phyloP scores from a whole-genome alignment of 1,140 invertebrate species.

The Brachionus koreanus region DNA sequence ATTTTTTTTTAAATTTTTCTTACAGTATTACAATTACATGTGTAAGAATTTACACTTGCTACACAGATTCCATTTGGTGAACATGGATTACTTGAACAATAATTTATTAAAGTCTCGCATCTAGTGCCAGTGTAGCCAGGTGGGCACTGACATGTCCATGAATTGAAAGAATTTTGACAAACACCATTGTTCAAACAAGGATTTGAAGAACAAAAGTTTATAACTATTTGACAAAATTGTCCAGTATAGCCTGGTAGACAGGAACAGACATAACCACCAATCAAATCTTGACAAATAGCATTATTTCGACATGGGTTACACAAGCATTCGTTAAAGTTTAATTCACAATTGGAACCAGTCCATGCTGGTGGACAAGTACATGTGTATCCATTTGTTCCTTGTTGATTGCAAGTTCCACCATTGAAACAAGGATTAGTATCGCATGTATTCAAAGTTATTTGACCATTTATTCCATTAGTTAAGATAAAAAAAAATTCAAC shows the following conservation, averaged over 20 bases:
- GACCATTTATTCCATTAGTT: conserved; percentile 78
- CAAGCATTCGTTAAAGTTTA: neutral
- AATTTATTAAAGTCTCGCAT: conserved; percentile 43
- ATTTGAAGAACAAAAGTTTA: conserved; percentile 36
- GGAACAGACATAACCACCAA: neutral
- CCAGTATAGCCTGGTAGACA: conserved; percentile 42
- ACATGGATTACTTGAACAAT: conserved; percentile 35
- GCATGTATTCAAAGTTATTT: conserved; percentile 73
- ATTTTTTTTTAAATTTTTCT: neutral
- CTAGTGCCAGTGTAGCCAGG: conserved; percentile 73
- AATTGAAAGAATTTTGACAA: conserved; percentile 59
- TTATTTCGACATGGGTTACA: conserved; percentile 23
- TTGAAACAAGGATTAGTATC: conserved; percentile 71
- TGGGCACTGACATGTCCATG: conserved; percentile 80
- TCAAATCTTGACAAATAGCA: neutral
- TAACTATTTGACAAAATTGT: neutral
- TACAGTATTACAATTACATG: conserved; percentile 35
- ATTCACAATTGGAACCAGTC: conserved; percentile 79
- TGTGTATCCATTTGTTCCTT: neutral
- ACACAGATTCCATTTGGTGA: conserved; percentile 22
- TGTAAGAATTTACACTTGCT: neutral
- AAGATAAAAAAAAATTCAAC: too few relatives aligned
- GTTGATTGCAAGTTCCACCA: conserved; percentile 66
- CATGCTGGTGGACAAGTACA: conserved; percentile 88
- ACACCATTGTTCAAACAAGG: conserved; percentile 33